Evolutionary conservation across 2,888 invertebrate species (phyloP), one percentile per base, ranked within the genome.

Genomic region (Watsonalla cultraria): DNA sequence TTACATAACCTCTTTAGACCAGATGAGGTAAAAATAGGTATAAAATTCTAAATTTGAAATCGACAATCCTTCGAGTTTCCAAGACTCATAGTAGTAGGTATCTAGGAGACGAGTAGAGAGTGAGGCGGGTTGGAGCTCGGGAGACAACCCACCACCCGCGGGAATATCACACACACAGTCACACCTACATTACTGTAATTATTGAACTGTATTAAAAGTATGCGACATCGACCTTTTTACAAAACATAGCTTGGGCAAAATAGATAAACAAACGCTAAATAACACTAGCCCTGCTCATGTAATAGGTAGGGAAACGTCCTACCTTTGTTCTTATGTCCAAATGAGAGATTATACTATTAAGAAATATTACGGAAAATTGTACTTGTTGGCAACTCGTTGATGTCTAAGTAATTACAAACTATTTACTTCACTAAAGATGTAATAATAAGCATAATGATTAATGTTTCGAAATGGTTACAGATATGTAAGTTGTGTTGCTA

Each of bases 181-280:
- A 65, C 76, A 74, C 76, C 80, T 83, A 86, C 87, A 88, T 90
- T 88, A 88, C 81, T 78, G 80, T 89, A 89, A 90, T 88, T 86
- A 89, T 85, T 81, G 82, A 84, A 87, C 86, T 87, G 87, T 77
- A 72, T 73, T 70, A 69, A 76, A 80, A 72, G 75, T 71, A 78
- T 72, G 71, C 70, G 67, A 76, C 72, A 64, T 62, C 64, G 62
- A 62, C 70, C 66, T 74, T 72, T 66, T 55, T 57, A 5, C 37
- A 37, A 11, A 5, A 42, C 8, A 9, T 11, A 11, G 11, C 42
- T 11, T 42, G 11, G 5, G 11, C 5, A 9, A 8, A 11, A 42
- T 11, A 11, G 2, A 42, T 11, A 11, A 42, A 42, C 42, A 42
- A 11, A 42, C 11, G 9, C 5, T 11, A 8, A 42, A 24, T 24